Evolutionary conservation across 2,888 invertebrate species (phyloP), one percentile per base, ranked within the genome.

Genomic region (Cephus pulcher): DNA sequence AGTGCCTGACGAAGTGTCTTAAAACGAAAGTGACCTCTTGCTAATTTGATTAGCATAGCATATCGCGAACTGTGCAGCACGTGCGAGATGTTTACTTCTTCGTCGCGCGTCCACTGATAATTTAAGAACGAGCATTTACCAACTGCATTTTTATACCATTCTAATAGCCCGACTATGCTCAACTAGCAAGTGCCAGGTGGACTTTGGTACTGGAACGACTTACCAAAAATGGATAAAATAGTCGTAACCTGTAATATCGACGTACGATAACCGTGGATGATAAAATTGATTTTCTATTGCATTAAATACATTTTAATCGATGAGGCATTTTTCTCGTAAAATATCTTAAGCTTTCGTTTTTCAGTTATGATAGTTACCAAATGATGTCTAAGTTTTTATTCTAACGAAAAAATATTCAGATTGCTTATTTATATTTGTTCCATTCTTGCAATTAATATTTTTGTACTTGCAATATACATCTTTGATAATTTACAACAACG

Each of bases 101-200:
- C 74, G 74, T 34, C 32, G 35, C 35, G 15, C 34, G n/a, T 73
- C 73, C 4, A 15, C 37, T 12, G 32, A 12, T 75, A 74, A 23
- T 37, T 73, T 56, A 34, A 32, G 75, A 74, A 15, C 4, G n/a
- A 77, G 68, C 34, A 35, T 74, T 75, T 32, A 89, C 89, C 89
- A 85, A 37, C 90, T 88, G 76, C 75, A 81, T 84, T 86, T 87
- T 90, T 84, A 87, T 90, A 80, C 75, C 69, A 30, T 79, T 74
- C 86, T 90, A 87, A 75, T 89, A 85, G 77, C 81, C 77, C 85
- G 87, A 87, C 89, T 89, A 88, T 89, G 89, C 84, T 86, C 80
- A 82, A 73, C 74, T 82, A 84, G 80, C 86, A 87, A 88, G 87
- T 89, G 87, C 84, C 81, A 76, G 80, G 76, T 80, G 81, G 69